Evolutionary conservation across 2,113 vertebrate species (phyloP).

Genomic region (Xiphophorus maculatus): DNA sequence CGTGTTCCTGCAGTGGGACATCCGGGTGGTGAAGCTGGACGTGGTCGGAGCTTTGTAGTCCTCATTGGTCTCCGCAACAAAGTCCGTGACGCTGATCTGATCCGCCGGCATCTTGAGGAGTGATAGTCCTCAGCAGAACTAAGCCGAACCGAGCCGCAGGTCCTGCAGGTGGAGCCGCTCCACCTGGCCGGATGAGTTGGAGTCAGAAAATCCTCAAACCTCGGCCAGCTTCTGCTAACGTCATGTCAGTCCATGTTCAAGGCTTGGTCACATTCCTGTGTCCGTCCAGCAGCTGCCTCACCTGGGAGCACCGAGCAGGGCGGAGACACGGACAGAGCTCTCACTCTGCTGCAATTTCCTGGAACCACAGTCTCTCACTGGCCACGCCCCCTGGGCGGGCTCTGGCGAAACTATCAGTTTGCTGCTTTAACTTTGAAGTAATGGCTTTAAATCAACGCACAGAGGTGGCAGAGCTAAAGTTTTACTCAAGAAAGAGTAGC

Average conservation of each 20-base stretch:
- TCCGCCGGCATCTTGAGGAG: conserved; percentile 87
- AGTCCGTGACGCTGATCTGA: conserved; percentile 89
- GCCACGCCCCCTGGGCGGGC: background rate
- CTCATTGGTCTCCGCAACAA: conserved; percentile 91
- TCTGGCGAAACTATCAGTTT: background rate
- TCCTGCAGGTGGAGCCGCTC: conserved; percentile 9
- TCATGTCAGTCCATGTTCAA: background rate
- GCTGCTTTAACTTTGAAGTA: too few species aligned
- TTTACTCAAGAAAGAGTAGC: too few species aligned
- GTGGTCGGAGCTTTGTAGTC: conserved; percentile 96
- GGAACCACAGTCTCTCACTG: background rate
- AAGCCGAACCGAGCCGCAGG: background rate
- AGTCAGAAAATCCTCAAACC: background rate
- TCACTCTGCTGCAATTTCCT: conserved; percentile 21
- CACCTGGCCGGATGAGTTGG: conserved; percentile 26
- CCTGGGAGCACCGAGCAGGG: conserved; percentile 34
- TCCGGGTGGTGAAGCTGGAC: conserved; percentile 92
- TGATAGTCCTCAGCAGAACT: too few species aligned
- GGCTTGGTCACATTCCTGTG: background rate
- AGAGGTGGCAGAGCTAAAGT: too few species aligned
- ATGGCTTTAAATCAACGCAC: too few species aligned
- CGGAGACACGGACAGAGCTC: conserved; percentile 5
- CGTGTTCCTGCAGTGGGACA: conserved; percentile 89
- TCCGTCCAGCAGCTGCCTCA: conserved; percentile 3
- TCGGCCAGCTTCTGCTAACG: background rate